Conservation (phyloP, 2,797 vertebrate genomes). For the Nasua narica region DNA sequence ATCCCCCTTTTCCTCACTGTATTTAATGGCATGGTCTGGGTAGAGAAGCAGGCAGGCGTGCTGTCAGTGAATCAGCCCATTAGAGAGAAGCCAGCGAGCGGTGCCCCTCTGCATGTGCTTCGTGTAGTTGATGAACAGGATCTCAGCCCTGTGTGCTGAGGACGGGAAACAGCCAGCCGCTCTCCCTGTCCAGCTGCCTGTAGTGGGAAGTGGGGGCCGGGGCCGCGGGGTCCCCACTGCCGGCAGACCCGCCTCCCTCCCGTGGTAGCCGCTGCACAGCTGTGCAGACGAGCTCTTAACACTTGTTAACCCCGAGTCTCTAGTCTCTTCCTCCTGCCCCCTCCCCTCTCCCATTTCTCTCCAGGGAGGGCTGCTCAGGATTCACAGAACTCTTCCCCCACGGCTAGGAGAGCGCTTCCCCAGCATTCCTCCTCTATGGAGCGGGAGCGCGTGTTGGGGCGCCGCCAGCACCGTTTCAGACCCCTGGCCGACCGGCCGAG, state of each 20-base stretch:
- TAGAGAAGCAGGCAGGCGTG: not conserved
- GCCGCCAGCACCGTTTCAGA: not conserved
- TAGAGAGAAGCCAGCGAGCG: not conserved
- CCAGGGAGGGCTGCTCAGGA: not conserved
- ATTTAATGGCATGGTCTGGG: not conserved
- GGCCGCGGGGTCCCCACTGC: not conserved
- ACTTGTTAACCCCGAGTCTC: slow-evolving; percentile 68
- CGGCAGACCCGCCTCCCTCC: not conserved
- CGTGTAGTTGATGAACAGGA: not conserved
- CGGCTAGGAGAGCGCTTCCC: not conserved
- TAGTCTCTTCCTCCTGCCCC: slow-evolving; percentile 17
- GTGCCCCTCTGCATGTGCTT: not conserved
- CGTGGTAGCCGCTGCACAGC: slow-evolving; percentile 66
- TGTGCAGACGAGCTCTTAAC: slow-evolving; percentile 72
- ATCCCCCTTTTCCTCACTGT: not conserved
- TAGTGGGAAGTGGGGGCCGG: not conserved
- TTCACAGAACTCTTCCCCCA: not conserved
- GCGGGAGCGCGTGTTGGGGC: slow-evolving; percentile 20
- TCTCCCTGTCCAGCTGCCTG: slow-evolving; percentile 55
- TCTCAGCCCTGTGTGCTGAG: not conserved
- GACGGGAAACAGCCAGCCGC: not conserved
- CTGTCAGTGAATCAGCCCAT: not conserved
- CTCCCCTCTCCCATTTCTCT: not conserved
- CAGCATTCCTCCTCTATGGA: not conserved
- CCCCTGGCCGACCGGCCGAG: not conserved